Conservation (phyloP, 2,113 vertebrate species). For the Smithornis capensis region DNA sequence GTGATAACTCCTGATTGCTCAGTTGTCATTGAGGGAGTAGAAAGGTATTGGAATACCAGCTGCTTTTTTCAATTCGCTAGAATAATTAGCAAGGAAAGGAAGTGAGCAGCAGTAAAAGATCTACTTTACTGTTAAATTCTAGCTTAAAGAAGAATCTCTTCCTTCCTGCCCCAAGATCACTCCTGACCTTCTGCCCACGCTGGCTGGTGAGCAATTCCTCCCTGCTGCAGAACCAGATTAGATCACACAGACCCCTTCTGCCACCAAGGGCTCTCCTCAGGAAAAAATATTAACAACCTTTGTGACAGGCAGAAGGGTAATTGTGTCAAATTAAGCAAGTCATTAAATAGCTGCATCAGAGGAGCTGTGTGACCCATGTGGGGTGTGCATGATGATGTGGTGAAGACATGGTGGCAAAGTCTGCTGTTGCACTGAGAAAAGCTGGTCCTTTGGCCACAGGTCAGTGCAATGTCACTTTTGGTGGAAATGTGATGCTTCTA, state of each 20-base stretch:
- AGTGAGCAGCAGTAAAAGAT: not conserved
- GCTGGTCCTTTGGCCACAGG: not conserved
- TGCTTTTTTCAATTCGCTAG: not conserved
- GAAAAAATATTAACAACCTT: not conserved
- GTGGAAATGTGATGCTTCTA: not conserved
- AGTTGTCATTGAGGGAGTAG: not conserved
- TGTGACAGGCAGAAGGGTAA: not conserved
- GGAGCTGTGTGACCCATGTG: not conserved
- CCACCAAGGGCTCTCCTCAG: not conserved
- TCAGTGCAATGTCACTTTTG: not conserved
- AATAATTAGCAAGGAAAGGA: not conserved
- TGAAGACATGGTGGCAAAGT: not conserved
- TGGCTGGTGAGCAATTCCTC: not conserved
- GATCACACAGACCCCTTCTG: not conserved
- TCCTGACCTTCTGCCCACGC: not conserved
- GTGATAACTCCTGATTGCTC: too few relatives aligned
- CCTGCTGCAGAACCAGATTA: not conserved
- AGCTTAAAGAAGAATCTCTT: not conserved
- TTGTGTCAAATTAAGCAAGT: not conserved
- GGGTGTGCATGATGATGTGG: accelerated
- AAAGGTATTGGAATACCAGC: not conserved
- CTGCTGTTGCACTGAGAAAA: not conserved
- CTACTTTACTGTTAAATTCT: not conserved
- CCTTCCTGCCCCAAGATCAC: not conserved
- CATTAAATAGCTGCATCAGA: accelerated